A percentile compares a stretch with the other conserved stretches of the same genome.
Evolutionary conservation across 1,140 invertebrate species (phyloP).

Genomic region (Drosophila pseudoobscura): DNA sequence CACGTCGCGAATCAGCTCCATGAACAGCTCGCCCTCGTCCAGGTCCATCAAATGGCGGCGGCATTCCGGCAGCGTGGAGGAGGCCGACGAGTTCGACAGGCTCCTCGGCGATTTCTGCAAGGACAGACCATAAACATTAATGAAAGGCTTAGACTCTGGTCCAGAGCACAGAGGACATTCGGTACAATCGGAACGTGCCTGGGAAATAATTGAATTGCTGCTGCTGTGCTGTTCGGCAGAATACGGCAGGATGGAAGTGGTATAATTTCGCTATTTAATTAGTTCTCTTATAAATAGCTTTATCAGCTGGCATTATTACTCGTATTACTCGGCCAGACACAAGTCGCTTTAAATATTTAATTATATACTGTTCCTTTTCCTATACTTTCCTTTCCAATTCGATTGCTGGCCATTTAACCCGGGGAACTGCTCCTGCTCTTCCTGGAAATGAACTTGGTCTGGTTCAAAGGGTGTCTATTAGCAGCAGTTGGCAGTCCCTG

Average conservation of each 20-base stretch:
- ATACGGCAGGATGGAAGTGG: conserved; percentile 8
- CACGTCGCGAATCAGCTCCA: conserved; percentile 96
- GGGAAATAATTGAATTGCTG: conserved; percentile 52
- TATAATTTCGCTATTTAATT: conserved; percentile 52
- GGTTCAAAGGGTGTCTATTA: conserved; percentile 70
- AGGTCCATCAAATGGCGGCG: conserved; percentile 86
- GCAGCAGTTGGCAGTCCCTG: conserved; percentile 48
- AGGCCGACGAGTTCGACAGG: conserved; percentile 83
- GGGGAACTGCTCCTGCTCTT: not conserved
- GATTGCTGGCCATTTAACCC: conserved; percentile 47
- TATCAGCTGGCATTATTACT: conserved; percentile 39
- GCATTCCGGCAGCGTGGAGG: conserved; percentile 83
- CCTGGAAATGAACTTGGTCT: conserved; percentile 53
- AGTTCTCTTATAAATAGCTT: conserved; percentile 61
- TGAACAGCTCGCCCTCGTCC: conserved; percentile 93
- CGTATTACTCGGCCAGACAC: not conserved
- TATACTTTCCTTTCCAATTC: conserved; percentile 32
- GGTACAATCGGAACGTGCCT: not conserved
- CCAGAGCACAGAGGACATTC: not conserved
- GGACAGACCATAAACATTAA: conserved; percentile 57
- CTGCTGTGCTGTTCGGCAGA: conserved; percentile 2
- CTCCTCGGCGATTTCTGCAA: conserved; percentile 84
- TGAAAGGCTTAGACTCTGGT: conserved; percentile 46
- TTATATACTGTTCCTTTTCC: not conserved
- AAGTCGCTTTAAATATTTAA: conserved; percentile 42